These are phyloP conservation scores for Eupithecia dodoneata DNA, from an alignment of 2,888 invertebrate species.

Conservation along the genomic window DNA sequence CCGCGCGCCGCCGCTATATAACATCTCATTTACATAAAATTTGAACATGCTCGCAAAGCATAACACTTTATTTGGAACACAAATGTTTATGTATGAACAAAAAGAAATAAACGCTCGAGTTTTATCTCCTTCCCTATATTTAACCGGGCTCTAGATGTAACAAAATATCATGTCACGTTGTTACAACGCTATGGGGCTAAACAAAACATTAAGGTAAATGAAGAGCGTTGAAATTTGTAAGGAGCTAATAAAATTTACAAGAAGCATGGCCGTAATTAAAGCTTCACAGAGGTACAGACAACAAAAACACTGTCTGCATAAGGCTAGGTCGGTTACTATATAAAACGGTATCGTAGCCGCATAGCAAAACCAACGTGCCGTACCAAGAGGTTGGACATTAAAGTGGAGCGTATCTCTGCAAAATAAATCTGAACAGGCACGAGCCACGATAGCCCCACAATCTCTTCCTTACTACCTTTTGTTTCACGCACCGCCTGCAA, in stretches of 20 bases:
- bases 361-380: slow-evolving; percentile 54
- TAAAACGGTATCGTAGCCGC: slow-evolving; percentile 49
- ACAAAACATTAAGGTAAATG: slow-evolving; percentile 20
- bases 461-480: slow-evolving; percentile 65
- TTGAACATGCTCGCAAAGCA: slow-evolving; percentile 38
- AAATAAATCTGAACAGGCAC: slow-evolving; percentile 67
- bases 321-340: slow-evolving; percentile 37
- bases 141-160: slow-evolving; percentile 36
- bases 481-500: slow-evolving; percentile 65
- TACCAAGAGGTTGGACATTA: slow-evolving; percentile 65
- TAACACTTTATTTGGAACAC: slow-evolving; percentile 38
- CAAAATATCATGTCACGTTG: slow-evolving; percentile 14
- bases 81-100: slow-evolving; percentile 44
- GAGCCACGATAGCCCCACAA: slow-evolving; percentile 62
- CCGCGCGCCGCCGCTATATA: slow-evolving; percentile 52
- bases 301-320: slow-evolving; percentile 29
- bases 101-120: slow-evolving; percentile 40
- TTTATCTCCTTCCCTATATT: slow-evolving; percentile 38
- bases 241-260: slow-evolving; percentile 29
- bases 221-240: slow-evolving; percentile 23
- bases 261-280: slow-evolving; percentile 31
- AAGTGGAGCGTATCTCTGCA: slow-evolving; percentile 66
- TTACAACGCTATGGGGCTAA: not conserved
- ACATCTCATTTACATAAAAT: slow-evolving; percentile 49
- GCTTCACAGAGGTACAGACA: slow-evolving; percentile 28